phyloP scores from a whole-genome alignment of 2,113 vertebrate genomes.

The Myotis yumanensis region DNA sequence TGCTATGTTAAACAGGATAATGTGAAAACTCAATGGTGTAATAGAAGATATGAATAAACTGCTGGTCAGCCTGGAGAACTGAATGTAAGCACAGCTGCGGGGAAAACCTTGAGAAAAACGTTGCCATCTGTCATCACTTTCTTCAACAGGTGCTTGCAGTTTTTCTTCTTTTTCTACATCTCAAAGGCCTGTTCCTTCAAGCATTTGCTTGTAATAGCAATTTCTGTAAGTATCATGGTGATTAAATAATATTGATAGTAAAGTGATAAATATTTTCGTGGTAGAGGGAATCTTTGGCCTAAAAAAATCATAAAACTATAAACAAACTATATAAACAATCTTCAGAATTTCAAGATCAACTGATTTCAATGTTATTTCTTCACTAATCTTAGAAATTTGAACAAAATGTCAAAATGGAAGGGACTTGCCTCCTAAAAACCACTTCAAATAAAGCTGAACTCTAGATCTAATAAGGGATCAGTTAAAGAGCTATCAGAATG shows the following conservation, averaged over 20 bases:
- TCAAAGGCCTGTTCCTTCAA: slow-evolving; percentile 62
- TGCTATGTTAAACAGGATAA: slow-evolving; percentile 58
- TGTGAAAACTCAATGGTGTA: slow-evolving; percentile 74
- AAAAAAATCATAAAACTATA: slow-evolving; percentile 19
- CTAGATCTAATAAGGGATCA: neutral
- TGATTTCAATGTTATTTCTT: slow-evolving; percentile 21
- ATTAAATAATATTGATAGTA: slow-evolving; percentile 23
- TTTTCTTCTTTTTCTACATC: slow-evolving; percentile 48
- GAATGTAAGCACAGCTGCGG: slow-evolving; percentile 82
- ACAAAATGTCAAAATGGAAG: slow-evolving; percentile 10
- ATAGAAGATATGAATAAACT: slow-evolving; percentile 64
- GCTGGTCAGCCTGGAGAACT: slow-evolving; percentile 8
- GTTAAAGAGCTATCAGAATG: neutral
- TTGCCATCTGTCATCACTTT: slow-evolving; percentile 77
- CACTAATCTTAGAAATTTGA: slow-evolving; percentile 24
- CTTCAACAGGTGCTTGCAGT: slow-evolving; percentile 82
- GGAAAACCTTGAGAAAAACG: slow-evolving; percentile 65
- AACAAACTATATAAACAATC: neutral
- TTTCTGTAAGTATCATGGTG: slow-evolving; percentile 55
- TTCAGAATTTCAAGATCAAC: slow-evolving; percentile 16
- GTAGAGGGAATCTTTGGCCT: slow-evolving; percentile 58
- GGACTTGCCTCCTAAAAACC: neutral
- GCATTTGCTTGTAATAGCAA: slow-evolving; percentile 63
- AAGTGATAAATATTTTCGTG: slow-evolving; percentile 49
- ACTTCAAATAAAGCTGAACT: neutral